phyloP scores from a whole-genome alignment of 2,888 invertebrate genomes.

The Tetragnatha montana region DNA sequence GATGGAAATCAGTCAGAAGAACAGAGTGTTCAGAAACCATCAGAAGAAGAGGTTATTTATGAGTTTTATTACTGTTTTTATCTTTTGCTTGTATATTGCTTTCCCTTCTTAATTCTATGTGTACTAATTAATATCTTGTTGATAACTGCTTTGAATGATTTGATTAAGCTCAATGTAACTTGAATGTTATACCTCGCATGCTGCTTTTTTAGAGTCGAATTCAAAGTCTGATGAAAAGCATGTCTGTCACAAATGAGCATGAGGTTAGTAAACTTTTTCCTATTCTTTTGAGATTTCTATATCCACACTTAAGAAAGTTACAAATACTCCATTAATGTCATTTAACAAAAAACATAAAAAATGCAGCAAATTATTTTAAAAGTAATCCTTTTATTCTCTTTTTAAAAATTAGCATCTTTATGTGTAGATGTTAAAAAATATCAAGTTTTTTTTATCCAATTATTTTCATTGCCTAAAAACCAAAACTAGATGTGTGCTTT shows the following conservation, averaged over 20 bases:
- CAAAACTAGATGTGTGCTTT: no score
- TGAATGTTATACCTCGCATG: slow-evolving; percentile 59
- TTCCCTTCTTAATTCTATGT: neutral
- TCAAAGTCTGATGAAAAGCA: slow-evolving; percentile 76
- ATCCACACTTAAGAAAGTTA: no score
- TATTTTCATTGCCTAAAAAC: no score
- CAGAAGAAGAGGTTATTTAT: slow-evolving; percentile 63
- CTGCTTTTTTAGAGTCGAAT: slow-evolving; percentile 74
- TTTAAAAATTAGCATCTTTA: no score
- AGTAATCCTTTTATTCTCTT: no score
- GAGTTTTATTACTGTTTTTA: neutral
- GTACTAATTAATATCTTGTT: neutral
- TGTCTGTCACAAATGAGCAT: slow-evolving; percentile 75
- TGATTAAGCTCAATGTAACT: slow-evolving; percentile 5
- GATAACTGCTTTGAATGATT: neutral
- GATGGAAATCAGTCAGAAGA: slow-evolving; percentile 43
- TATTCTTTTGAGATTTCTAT: no score
- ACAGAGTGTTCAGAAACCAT: slow-evolving; percentile 42
- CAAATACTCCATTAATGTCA: no score
- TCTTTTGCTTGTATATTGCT: neutral
- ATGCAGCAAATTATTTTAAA: no score
- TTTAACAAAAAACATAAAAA: no score
- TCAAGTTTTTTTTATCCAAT: no score
- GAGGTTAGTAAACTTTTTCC: slow-evolving; percentile 74
- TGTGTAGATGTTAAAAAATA: no score